These are phyloP conservation scores for Tribolium madens DNA, from an alignment of 1,140 invertebrate species.

Conservation along the genomic window DNA sequence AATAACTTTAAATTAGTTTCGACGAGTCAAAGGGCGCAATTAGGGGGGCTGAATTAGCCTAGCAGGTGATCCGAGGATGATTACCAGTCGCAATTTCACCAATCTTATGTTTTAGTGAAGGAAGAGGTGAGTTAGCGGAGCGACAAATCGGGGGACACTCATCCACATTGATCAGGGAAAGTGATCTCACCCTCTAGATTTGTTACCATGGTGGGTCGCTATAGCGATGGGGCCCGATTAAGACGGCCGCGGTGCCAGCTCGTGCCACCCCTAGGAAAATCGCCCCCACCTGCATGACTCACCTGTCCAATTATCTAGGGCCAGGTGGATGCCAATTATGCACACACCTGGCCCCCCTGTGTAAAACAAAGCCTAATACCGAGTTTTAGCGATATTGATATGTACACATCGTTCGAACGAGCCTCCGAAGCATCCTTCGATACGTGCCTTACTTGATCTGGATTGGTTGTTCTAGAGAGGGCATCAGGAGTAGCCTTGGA, in stretches of 20 bases:
- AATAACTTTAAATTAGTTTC: slow-evolving; percentile 35
- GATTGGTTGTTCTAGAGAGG: slow-evolving; percentile 59
- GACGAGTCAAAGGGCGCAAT: slow-evolving; percentile 23
- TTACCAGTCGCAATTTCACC: background rate
- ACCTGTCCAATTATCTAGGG: slow-evolving; percentile 51
- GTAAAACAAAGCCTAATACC: background rate
- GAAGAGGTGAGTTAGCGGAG: slow-evolving; percentile 1
- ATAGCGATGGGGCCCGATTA: slow-evolving; percentile 53
- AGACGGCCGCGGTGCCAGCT: slow-evolving; percentile 14
- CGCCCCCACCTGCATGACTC: slow-evolving; percentile 45
- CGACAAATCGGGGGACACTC: background rate
- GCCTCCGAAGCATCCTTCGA: background rate
- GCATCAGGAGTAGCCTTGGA: slow-evolving; percentile 62
- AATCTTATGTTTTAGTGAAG: slow-evolving; percentile 11
- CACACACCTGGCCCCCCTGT: background rate
- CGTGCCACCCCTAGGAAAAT: slow-evolving; percentile 18
- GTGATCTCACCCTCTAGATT: slow-evolving; percentile 51
- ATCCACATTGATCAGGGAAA: background rate
- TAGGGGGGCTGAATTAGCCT: slow-evolving; percentile 23
- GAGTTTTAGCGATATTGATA: too few species aligned
- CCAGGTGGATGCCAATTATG: slow-evolving; percentile 44
- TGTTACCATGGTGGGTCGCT: slow-evolving; percentile 61
- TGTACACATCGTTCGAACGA: too few species aligned
- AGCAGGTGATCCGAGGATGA: slow-evolving; percentile 17
- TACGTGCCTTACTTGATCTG: background rate